phyloP scores from a whole-genome alignment of 2,888 invertebrate species.

The Nyleta sp. region DNA sequence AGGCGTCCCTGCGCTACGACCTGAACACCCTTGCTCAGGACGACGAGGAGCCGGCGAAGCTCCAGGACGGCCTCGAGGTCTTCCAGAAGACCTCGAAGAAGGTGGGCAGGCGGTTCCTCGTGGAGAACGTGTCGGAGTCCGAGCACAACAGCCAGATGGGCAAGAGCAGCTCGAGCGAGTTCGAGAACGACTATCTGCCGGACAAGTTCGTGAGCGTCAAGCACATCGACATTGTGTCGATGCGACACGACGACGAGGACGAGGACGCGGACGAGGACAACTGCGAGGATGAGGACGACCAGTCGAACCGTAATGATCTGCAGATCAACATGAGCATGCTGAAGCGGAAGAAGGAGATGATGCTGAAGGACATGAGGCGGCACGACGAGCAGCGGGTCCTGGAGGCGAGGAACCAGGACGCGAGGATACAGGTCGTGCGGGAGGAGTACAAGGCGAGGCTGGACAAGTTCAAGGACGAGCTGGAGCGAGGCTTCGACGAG shows the following conservation, averaged over 20 bases:
- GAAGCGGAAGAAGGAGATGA: slow-evolving; percentile 71
- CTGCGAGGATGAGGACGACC: slow-evolving; percentile 76
- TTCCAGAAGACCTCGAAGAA: slow-evolving; percentile 67
- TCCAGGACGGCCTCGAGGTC: slow-evolving; percentile 28
- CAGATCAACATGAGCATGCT: slow-evolving; percentile 71
- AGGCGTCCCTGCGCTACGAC: slow-evolving; percentile 45
- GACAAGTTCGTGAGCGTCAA: slow-evolving; percentile 74
- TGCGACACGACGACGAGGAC: slow-evolving; percentile 73
- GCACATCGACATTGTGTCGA: slow-evolving; percentile 77
- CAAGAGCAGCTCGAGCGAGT: slow-evolving; percentile 68
- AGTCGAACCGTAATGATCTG: slow-evolving; percentile 64
- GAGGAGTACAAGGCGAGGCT: slow-evolving; percentile 84
- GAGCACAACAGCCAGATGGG: slow-evolving; percentile 77
- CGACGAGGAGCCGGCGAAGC: slow-evolving; percentile 25
- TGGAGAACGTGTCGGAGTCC: slow-evolving; percentile 78
- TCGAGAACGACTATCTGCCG: slow-evolving; percentile 67
- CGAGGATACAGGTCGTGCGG: slow-evolving; percentile 84
- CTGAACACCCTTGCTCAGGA: slow-evolving; percentile 32
- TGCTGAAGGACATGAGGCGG: slow-evolving; percentile 73
- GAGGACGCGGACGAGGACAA: slow-evolving; percentile 24
- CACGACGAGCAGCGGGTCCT: slow-evolving; percentile 43
- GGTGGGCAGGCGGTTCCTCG: slow-evolving; percentile 77
- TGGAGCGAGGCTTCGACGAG: slow-evolving; percentile 81
- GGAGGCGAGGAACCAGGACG: slow-evolving; percentile 57
- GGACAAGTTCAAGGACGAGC: slow-evolving; percentile 77